Percentiles rank a stretch among this genome's conserved stretches.
These are phyloP conservation scores for rabbit (Oryctolagus cuniculus) DNA, from an alignment of 2,113 vertebrate genomes.

Conservation along the genomic window DNA sequence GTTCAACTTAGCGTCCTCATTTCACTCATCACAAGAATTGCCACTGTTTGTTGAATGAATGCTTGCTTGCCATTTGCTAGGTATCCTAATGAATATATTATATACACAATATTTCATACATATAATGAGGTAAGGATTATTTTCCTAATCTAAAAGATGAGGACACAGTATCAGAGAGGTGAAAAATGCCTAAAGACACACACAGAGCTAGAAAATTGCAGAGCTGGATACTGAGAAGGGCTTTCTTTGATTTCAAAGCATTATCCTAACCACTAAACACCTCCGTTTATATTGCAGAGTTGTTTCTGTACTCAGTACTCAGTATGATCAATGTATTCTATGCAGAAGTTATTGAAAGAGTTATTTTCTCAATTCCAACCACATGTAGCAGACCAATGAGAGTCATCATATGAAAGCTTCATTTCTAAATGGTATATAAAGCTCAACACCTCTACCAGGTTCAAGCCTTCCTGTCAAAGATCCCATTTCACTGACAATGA, in stretches of 20 bases:
- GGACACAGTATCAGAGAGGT: neutral
- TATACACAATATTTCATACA: neutral
- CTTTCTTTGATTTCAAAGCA: slow-evolving; percentile 13
- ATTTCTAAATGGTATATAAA: neutral
- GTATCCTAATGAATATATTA: neutral
- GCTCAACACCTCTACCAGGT: neutral
- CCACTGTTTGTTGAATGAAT: neutral
- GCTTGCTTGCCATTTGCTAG: neutral
- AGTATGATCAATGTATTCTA: neutral
- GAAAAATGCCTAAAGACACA: neutral
- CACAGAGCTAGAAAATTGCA: neutral
- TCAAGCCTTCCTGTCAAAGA: neutral
- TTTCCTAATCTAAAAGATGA: neutral
- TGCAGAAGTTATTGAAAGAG: slow-evolving; percentile 44
- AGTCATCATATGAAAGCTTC: neutral
- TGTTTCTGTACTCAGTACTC: neutral
- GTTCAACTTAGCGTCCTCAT: neutral
- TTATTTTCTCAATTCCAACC: neutral
- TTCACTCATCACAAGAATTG: neutral
- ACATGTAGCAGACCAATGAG: neutral
- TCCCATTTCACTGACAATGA: neutral
- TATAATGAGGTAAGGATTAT: neutral
- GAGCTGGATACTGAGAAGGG: neutral
- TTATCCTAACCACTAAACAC: neutral
- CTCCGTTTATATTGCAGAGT: neutral